Evolutionary conservation across 2,888 invertebrate genomes (phyloP).

Genomic region (Trichopoda pennipes): DNA sequence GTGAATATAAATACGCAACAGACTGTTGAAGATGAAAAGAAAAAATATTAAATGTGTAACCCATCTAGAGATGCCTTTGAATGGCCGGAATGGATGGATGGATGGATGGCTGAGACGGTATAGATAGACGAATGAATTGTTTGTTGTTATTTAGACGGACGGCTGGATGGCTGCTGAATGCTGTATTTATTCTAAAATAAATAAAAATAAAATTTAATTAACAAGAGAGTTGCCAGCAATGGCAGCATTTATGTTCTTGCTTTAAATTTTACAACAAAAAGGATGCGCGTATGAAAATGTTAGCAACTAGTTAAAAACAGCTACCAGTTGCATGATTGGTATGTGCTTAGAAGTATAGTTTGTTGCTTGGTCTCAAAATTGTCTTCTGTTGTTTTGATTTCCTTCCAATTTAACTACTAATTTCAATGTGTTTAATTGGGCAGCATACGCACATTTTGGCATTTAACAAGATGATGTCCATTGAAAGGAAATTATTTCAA

Average conservation of each 20-base stretch:
- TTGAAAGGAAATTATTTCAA: neutral
- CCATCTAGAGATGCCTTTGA: slow-evolving; percentile 25
- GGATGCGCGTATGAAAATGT: slow-evolving; percentile 43
- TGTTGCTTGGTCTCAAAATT: neutral
- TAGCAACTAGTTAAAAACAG: slow-evolving; percentile 18
- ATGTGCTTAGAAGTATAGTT: neutral
- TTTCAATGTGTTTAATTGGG: slow-evolving; percentile 1
- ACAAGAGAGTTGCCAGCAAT: neutral
- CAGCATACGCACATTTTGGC: slow-evolving; percentile 49
- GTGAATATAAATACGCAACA: slow-evolving; percentile 49
- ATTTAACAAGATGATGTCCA: slow-evolving; percentile 39
- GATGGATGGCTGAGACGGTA: slow-evolving; percentile 18
- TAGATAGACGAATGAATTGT: slow-evolving; percentile 18
- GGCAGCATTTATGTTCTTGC: slow-evolving; percentile 22
- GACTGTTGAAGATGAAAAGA: slow-evolving; percentile 47
- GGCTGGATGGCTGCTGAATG: slow-evolving; percentile 55
- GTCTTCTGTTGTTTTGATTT: slow-evolving; percentile 6
- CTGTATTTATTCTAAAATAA: slow-evolving; percentile 22
- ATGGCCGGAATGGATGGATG: slow-evolving; percentile 27
- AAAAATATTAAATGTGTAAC: slow-evolving; percentile 49
- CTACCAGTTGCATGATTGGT: slow-evolving; percentile 51
- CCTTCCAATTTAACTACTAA: slow-evolving; percentile 1
- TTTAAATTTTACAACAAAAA: slow-evolving; percentile 44
- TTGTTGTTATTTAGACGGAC: slow-evolving; percentile 1
- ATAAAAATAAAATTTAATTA: neutral